These are phyloP conservation scores for Lycia hirtaria DNA, from an alignment of 2,888 invertebrate species.

Conservation along the genomic window DNA sequence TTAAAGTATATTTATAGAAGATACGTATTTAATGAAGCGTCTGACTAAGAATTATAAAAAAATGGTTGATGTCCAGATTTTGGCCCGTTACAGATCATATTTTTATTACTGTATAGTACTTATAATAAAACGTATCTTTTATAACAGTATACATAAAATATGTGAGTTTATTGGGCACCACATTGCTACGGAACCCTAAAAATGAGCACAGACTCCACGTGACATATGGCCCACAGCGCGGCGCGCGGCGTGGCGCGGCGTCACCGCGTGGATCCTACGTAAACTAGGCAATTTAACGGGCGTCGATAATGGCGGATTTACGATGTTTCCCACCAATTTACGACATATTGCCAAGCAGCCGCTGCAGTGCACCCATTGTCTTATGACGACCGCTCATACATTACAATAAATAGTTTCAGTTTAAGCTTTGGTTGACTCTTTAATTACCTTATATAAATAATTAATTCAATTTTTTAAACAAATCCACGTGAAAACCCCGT, in stretches of 20 bases:
- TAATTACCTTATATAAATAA: background rate
- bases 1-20: no score
- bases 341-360: constrained; percentile 77
- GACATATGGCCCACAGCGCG: constrained; percentile 33
- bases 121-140: no score
- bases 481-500: no score
- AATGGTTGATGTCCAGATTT: no score
- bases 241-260: constrained; percentile 16
- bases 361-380: constrained; percentile 60
- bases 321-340: constrained; percentile 77
- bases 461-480: background rate
- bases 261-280: constrained; percentile 50
- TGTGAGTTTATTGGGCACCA: no score
- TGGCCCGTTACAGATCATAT: no score
- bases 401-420: constrained; percentile 3
- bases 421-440: background rate
- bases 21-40: no score
- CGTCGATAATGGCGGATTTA: constrained; percentile 79
- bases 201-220: background rate
- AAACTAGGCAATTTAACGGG: constrained; percentile 73
- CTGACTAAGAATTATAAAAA: no score
- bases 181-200: no score
- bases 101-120: no score
- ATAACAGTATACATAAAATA: no score
- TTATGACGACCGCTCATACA: constrained; percentile 38